Evolutionary conservation across 2,797 vertebrate genomes (phyloP).

Genomic region (Chelidonichthys spinosus): DNA sequence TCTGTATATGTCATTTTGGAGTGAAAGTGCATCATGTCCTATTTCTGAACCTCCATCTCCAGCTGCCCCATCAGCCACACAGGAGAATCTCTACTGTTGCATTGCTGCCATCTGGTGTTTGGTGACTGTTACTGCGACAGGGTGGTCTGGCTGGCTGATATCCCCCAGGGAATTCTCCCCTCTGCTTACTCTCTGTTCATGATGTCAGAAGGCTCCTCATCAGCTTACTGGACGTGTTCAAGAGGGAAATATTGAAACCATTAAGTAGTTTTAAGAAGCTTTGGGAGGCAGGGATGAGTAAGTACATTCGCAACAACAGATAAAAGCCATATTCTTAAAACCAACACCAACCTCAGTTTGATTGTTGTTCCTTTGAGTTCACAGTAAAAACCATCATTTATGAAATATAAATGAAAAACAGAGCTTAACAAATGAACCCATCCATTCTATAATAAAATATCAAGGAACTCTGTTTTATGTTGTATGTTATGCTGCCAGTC

Average conservation of each 20-base stretch:
- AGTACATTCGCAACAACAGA: not conserved
- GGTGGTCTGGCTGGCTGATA: accelerated
- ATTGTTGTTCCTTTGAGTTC: not conserved
- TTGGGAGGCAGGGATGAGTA: not conserved
- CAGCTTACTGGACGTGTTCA: not conserved
- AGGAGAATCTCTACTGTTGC: not conserved
- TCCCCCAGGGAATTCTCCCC: slow-evolving; percentile 59
- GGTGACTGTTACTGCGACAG: not conserved
- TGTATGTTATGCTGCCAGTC: accelerated
- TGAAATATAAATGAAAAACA: not conserved
- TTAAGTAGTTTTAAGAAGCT: not conserved
- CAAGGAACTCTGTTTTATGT: not conserved
- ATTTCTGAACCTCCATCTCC: not conserved
- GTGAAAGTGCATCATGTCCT: not conserved
- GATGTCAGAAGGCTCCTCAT: not conserved
- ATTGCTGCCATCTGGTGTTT: slow-evolving; percentile 62
- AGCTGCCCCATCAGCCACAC: not conserved
- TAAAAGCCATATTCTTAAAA: not conserved
- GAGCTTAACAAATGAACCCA: not conserved
- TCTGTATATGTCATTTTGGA: not conserved
- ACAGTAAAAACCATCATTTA: not conserved
- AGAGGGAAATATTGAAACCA: not conserved
- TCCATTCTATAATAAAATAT: not conserved
- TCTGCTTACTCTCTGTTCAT: not conserved
- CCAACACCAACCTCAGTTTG: not conserved